These are phyloP conservation scores for Flexamia atlantica DNA, from an alignment of 2,888 invertebrate genomes.

Conservation along the genomic window DNA sequence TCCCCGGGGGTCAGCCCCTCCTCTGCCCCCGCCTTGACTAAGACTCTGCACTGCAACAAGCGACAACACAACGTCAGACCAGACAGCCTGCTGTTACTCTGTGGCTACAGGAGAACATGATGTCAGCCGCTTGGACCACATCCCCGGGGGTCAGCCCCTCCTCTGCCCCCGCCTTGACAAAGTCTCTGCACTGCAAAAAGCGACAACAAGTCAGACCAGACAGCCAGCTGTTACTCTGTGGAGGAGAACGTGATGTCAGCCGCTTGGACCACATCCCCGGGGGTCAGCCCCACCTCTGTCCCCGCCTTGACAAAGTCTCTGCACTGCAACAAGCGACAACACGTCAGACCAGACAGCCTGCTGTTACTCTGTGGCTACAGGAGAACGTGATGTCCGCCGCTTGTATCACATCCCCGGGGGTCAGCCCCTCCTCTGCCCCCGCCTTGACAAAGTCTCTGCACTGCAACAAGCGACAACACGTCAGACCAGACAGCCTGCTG, in stretches of 20 bases:
- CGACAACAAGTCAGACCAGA: not conserved
- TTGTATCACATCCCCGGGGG: conserved; percentile 95
- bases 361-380: too few species aligned
- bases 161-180: conserved; percentile 91
- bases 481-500: too few species aligned
- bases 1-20: conserved; percentile 94
- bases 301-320: conserved; percentile 91
- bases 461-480: conserved; percentile 74
- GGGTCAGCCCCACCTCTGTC: conserved; percentile 91
- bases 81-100: too few species aligned
- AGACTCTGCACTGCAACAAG: conserved; percentile 85
- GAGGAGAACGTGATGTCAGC: conserved; percentile 95
- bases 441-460: conserved; percentile 91
- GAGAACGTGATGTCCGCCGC: conserved; percentile 97
- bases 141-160: conserved; percentile 94
- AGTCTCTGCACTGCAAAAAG: conserved; percentile 85
- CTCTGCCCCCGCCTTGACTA: conserved; percentile 91
- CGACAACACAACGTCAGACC: not conserved
- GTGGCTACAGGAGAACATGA: conserved; percentile 93
- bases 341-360: too few species aligned
- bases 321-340: conserved; percentile 78
- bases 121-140: conserved; percentile 93
- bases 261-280: conserved; percentile 93
- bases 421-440: conserved; percentile 91
- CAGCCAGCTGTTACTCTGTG: too few species aligned